Evolutionary conservation across 2,797 vertebrate species (phyloP).

Genomic region (Iguana delicatissima): DNA sequence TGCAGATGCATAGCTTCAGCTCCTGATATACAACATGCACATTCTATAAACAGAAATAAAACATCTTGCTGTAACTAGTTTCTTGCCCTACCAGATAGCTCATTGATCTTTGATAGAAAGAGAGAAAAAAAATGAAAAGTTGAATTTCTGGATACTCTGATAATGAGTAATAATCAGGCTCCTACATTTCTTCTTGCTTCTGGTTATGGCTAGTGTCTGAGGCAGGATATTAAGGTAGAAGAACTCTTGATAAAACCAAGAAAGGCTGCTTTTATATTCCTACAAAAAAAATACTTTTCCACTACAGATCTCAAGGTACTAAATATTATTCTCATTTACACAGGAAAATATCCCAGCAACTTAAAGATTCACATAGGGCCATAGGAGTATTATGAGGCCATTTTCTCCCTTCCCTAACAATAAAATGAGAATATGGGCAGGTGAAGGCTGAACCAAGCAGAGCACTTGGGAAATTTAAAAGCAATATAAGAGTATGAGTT

Average conservation of each 20-base stretch:
- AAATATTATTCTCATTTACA: neutral
- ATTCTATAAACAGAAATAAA: constrained; percentile 5
- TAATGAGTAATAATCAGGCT: neutral
- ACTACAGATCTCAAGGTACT: neutral
- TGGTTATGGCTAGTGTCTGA: neutral
- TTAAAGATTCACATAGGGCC: neutral
- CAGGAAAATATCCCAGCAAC: neutral
- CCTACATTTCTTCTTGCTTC: neutral
- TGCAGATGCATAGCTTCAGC: neutral
- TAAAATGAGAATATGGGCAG: neutral
- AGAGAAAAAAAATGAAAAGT: neutral
- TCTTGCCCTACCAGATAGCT: constrained; percentile 1
- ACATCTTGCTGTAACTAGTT: neutral
- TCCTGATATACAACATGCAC: neutral
- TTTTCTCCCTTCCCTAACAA: neutral
- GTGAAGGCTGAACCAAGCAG: neutral
- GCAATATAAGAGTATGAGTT: neutral
- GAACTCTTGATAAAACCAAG: neutral
- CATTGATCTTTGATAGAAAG: constrained; percentile 13
- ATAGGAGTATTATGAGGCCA: no score
- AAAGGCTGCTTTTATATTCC: neutral
- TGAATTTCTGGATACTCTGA: neutral
- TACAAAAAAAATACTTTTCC: neutral
- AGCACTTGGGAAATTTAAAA: neutral
- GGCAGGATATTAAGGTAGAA: neutral